Evolutionary conservation across 1,140 invertebrate species (phyloP).

Genomic region (Lepidurus couesii): DNA sequence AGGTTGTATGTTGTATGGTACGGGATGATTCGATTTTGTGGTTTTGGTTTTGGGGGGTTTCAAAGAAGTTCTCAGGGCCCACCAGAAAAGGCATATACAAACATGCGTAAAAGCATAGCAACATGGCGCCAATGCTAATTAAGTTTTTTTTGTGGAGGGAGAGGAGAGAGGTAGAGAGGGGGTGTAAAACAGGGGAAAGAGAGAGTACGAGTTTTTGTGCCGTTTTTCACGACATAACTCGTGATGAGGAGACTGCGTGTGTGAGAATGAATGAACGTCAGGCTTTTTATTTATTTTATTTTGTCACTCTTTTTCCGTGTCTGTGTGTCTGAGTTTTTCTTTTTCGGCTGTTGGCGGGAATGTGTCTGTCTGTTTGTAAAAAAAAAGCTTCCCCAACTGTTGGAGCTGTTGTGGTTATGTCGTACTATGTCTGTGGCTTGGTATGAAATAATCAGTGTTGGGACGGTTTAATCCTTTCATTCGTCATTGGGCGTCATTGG

Average conservation of each 20-base stretch:
- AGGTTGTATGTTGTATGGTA: too few relatives aligned
- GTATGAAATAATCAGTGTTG: not conserved
- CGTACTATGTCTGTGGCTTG: not conserved
- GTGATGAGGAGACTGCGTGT: too few relatives aligned
- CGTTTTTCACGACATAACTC: too few relatives aligned
- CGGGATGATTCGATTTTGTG: too few relatives aligned
- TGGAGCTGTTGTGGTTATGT: slow-evolving; percentile 9
- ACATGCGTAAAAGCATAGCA: not conserved
- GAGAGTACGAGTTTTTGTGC: not conserved
- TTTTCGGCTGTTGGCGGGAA: too few relatives aligned
- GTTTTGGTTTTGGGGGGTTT: not conserved
- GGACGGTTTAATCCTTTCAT: slow-evolving; percentile 7
- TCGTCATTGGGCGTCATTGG: not conserved
- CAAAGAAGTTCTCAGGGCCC: too few relatives aligned
- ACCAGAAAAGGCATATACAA: too few relatives aligned
- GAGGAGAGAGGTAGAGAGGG: not conserved
- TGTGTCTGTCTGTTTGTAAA: not conserved
- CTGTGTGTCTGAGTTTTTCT: too few relatives aligned
- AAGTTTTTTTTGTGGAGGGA: not conserved
- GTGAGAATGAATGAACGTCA: too few relatives aligned
- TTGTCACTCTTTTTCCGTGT: too few relatives aligned
- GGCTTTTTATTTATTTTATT: too few relatives aligned
- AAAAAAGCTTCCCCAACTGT: not conserved
- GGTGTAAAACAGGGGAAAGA: not conserved
- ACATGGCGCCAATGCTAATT: slow-evolving; percentile 11